Evolutionary conservation across 1,140 invertebrate genomes (phyloP), one percentile per base, ranked within the genome.

Genomic region (Melanaphis sacchari): DNA sequence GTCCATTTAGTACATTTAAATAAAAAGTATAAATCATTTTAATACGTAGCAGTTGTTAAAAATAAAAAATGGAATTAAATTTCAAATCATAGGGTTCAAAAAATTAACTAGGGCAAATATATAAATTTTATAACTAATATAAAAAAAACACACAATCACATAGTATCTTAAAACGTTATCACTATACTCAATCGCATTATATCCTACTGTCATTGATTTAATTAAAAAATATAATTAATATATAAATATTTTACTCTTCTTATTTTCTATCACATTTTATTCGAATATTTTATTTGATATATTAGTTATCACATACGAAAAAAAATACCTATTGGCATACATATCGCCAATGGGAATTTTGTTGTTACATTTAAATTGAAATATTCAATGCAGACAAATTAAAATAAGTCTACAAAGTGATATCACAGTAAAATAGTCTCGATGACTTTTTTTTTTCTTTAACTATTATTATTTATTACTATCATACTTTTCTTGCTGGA

Each of bases 371-470:
- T 88, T 89, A 38, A 54, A 54, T 41, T 24, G 3, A 59, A 59
- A 90, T 59, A 21, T 49, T 49, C n/a, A 88, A 49, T 46, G n/a
- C 38, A 59, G n/a, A 41, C 49, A 54, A 24, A n/a, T 41, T 41
- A 18, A 66, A 40, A 90, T 31, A 41, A 41, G 40, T 40, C 52
- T 90, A 90, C 36, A 85, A 1, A 24, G 5, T n/a, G 38, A 90
- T 90, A 90, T 90, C 89, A 90, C 89, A 90, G 89, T 59, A 66
- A 90, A 66, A 66, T 90, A 11, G 52, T 66, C 89, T 66, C 0
- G 38, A 52, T 21, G 22, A 89, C n/a, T 15, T 22, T 49, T 49
- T 49, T 59, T 66, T 18, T 66, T 66, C 59, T 66, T 66, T 66
- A 66, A 66, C 18, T 66, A 88, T n/a, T n/a, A 43, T n/a, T n/a